Conservation (phyloP, 2,113 vertebrate species). For the Sporophila hypoxantha region DNA sequence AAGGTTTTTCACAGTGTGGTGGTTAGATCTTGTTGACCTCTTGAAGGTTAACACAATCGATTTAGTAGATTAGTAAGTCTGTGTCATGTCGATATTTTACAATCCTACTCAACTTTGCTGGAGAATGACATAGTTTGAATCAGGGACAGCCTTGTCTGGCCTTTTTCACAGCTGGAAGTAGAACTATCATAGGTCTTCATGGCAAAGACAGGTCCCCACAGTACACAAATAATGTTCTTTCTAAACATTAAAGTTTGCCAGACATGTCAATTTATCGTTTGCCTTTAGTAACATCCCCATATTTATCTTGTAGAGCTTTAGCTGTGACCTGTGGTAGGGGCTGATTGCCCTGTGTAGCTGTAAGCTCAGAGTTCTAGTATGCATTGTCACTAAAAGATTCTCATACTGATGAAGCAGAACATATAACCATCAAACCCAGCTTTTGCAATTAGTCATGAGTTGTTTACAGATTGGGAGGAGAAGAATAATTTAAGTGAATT, state of each 20-base stretch:
- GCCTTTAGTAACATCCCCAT: background rate
- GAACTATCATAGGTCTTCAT: background rate
- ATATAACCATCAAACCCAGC: background rate
- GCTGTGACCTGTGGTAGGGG: background rate
- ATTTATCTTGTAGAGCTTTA: background rate
- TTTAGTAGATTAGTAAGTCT: background rate
- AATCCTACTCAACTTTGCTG: background rate
- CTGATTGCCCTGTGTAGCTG: background rate
- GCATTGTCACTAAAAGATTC: background rate
- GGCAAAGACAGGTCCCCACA: background rate
- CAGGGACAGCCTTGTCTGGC: background rate
- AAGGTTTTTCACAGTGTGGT: background rate
- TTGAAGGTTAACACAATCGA: background rate
- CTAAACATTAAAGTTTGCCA: background rate
- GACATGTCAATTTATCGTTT: background rate
- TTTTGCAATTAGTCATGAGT: background rate
- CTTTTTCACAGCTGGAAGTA: slow-evolving; percentile 5
- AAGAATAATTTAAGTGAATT: background rate
- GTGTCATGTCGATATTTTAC: background rate
- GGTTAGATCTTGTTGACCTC: background rate
- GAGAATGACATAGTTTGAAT: slow-evolving; percentile 20
- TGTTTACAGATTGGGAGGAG: background rate
- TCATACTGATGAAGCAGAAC: background rate
- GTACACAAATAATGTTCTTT: background rate
- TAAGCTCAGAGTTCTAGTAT: background rate